Percentiles rank a stretch among this genome's conserved stretches.
These are phyloP conservation scores for Paelopatides confundens DNA, from an alignment of 53 echinoderm and acorn worm species.

Conservation along the genomic window DNA sequence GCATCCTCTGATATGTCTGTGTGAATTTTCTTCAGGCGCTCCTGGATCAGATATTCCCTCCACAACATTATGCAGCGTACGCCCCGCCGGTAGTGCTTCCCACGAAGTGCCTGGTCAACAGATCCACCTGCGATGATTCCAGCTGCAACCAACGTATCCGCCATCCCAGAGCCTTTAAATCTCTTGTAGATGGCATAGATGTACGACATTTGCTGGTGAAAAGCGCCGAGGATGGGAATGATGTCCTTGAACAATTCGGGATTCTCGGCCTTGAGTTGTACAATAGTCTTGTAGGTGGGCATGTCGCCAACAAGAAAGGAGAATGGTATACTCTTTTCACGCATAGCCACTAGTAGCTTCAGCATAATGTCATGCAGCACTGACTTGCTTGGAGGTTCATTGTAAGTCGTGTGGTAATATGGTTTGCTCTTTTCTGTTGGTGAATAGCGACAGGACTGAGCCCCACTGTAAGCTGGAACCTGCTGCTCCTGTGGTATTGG, in stretches of 20 bases:
- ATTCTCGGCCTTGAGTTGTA: constrained; percentile 53
- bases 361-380: constrained; percentile 52
- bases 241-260: constrained; percentile 41
- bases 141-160: constrained; percentile 42
- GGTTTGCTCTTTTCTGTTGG: no score
- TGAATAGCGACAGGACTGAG: no score
- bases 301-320: constrained; percentile 58
- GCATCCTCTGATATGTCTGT: not conserved
- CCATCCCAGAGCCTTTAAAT: constrained; percentile 25
- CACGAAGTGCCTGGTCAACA: constrained; percentile 64
- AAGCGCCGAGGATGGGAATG: constrained; percentile 49
- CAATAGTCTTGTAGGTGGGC: constrained; percentile 50
- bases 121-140: constrained; percentile 46
- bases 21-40: constrained; percentile 16
- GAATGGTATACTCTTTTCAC: constrained; percentile 51
- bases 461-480: no score
- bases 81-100: constrained; percentile 43
- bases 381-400: constrained; percentile 61
- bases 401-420: no score
- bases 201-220: no score
- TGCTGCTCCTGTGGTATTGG: no score
- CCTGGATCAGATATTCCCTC: constrained; percentile 42
- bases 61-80: constrained; percentile 54
- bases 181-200: no score
- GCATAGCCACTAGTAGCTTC: constrained; percentile 44